These are phyloP conservation scores for Anticlea derivata DNA, from an alignment of 2,888 invertebrate genomes.

Conservation along the genomic window DNA sequence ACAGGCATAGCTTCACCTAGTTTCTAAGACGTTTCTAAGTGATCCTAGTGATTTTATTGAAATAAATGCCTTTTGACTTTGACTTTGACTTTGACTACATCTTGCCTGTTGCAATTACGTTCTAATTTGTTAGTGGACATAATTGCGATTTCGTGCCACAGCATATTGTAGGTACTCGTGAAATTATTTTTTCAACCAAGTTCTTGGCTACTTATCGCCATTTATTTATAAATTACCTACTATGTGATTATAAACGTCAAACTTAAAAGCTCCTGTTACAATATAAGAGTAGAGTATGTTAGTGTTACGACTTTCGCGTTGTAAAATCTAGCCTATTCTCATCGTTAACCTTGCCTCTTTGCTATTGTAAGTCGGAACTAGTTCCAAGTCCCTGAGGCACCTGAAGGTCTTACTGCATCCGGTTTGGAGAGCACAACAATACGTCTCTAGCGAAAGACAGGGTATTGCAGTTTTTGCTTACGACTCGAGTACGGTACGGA, in stretches of 20 bases:
- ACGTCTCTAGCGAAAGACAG: conserved; percentile 49
- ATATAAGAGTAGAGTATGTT: not conserved
- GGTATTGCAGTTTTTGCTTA: conserved; percentile 52
- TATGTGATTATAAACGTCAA: too few relatives aligned
- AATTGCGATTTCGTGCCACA: conserved; percentile 16
- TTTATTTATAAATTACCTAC: not conserved
- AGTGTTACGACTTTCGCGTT: conserved; percentile 9
- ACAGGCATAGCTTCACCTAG: too few relatives aligned
- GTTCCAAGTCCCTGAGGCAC: conserved; percentile 50
- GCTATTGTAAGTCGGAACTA: conserved; percentile 54
- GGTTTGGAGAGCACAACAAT: conserved; percentile 53
- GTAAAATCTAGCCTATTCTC: conserved; percentile 36
- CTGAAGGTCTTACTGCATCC: conserved; percentile 59
- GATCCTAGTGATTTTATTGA: too few relatives aligned
- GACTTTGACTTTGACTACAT: too few relatives aligned
- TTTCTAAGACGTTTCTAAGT: too few relatives aligned
- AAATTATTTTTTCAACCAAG: too few relatives aligned
- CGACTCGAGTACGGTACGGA: conserved; percentile 34
- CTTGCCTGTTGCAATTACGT: conserved; percentile 12
- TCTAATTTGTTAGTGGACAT: conserved; percentile 10
- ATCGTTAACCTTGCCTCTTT: conserved; percentile 41
- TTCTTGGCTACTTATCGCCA: too few relatives aligned
- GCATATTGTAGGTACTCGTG: not conserved
- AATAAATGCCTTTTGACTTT: too few relatives aligned
- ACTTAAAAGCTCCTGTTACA: conserved; percentile 7